Base-by-base conservation (phyloP, 2,888 invertebrate species). In the Phaedon cochleariae region DNA sequence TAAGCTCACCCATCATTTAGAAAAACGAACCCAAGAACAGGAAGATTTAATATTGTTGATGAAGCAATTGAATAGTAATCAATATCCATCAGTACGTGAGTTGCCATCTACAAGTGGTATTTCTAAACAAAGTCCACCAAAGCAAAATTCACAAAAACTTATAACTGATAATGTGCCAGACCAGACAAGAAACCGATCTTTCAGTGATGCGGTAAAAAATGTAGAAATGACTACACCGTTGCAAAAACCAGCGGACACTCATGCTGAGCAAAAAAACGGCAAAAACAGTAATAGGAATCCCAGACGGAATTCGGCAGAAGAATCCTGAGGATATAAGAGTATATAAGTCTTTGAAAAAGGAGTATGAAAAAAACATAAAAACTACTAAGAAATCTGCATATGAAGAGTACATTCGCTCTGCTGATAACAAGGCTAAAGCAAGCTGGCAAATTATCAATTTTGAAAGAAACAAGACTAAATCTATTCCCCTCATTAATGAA, bases 81-180 rank as follows among this genome's bases (percentile, higher is more conserved):
- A 4, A 21, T 21, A 26, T 52, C 12, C 52, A 52, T 7, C 29
- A 52, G 52, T 52, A 52, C 52, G 12, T 52, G 52, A n/a, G 2
- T 52, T 52, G 52, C 52, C 52, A 52, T 52, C 52, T 51, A 26
- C 51, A 10, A 51, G 22, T 51, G 22, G 20, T 20, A 51, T 5
- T 51, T 6, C 51, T 0, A 51, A 51, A 2, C 12, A 7, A 10
- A 34, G 12, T 10, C 2, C 12, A 2, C 34, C 34, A 34, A 34
- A 34, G 9, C 34, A 34, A 34, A n/a, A n/a, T n/a, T n/a, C n/a
- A n/a, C n/a, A n/a, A n/a, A n/a, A n/a, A n/a, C n/a, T n/a, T n/a
- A n/a, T n/a, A n/a, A n/a, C n/a, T n/a, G 34, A 2, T 1, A 34
- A 12, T 34, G 34, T 34, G 34, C 34, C 34, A 12, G 9, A 10